These are phyloP conservation scores for Troides helena DNA, from an alignment of 2,888 invertebrate species.

Conservation along the genomic window DNA sequence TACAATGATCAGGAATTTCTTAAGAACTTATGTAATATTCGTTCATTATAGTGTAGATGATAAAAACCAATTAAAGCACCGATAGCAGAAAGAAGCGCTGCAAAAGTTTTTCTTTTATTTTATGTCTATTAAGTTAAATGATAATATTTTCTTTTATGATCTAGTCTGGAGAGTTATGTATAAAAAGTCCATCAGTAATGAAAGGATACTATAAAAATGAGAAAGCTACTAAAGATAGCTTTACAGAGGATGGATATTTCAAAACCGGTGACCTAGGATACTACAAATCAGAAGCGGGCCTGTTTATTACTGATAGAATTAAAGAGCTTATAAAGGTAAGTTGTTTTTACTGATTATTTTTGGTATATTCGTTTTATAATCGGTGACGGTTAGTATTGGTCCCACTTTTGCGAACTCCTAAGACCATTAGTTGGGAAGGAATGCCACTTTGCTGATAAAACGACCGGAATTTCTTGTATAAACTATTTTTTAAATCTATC, in stretches of 20 bases:
- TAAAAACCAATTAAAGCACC: too few relatives aligned
- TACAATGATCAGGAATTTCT: too few relatives aligned
- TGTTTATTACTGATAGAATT: conserved; percentile 88
- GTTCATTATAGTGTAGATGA: too few relatives aligned
- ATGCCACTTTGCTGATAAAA: too few relatives aligned
- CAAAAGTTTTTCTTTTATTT: too few relatives aligned
- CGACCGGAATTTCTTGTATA: too few relatives aligned
- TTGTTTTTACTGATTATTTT: not conserved
- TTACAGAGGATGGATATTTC: conserved; percentile 87
- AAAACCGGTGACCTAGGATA: conserved; percentile 87
- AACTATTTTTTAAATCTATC: too few relatives aligned
- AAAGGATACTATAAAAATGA: conserved; percentile 82
- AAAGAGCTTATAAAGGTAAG: conserved; percentile 89
- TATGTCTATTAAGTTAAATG: not conserved
- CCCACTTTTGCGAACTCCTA: too few relatives aligned
- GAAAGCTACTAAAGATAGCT: conserved; percentile 83
- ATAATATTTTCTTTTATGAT: conserved; percentile 27
- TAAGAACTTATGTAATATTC: too few relatives aligned
- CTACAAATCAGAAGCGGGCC: conserved; percentile 82
- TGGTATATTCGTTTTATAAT: not conserved
- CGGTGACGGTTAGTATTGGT: too few relatives aligned
- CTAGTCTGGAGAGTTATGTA: conserved; percentile 85
- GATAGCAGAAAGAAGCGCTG: too few relatives aligned
- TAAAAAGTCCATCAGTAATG: conserved; percentile 89
- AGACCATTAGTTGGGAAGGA: too few relatives aligned